phyloP scores from a whole-genome alignment of 37 sponge, comb jelly and placozoan genomes.

The Beroe forskalii region DNA sequence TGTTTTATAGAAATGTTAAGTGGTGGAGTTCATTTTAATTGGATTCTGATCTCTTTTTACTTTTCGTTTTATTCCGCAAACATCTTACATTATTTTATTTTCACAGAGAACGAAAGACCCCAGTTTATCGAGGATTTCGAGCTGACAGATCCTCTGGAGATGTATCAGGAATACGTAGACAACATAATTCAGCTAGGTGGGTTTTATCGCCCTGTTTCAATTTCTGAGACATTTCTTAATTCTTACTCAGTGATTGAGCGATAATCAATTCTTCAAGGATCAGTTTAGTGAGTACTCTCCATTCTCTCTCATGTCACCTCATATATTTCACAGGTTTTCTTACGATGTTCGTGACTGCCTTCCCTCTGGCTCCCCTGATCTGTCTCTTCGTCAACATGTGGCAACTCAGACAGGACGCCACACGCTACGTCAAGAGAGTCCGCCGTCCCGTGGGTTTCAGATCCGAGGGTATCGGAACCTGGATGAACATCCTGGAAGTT shows the following conservation, averaged over 20 bases:
- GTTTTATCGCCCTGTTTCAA: not conserved
- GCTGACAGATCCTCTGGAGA: slow-evolving; percentile 25
- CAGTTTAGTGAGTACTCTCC: not conserved
- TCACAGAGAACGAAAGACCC: not conserved
- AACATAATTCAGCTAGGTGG: slow-evolving; percentile 57
- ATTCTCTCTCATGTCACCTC: too few relatives aligned
- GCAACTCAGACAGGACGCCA: slow-evolving; percentile 35
- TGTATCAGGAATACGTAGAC: slow-evolving; percentile 53
- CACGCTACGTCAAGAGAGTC: slow-evolving; percentile 1
- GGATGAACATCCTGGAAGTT: slow-evolving; percentile 63
- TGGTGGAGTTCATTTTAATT: too few relatives aligned
- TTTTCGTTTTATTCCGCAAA: too few relatives aligned
- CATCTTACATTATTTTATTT: too few relatives aligned
- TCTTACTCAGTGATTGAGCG: too few relatives aligned
- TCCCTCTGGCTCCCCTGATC: slow-evolving; percentile 38
- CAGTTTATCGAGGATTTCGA: slow-evolving; percentile 41
- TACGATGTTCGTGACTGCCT: slow-evolving; percentile 42
- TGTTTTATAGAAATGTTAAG: too few relatives aligned
- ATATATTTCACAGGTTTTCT: slow-evolving; percentile 52
- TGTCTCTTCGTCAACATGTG: slow-evolving; percentile 47
- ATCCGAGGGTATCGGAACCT: slow-evolving; percentile 41
- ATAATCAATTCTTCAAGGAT: too few relatives aligned
- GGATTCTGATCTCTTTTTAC: too few relatives aligned
- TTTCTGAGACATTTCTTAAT: too few relatives aligned
- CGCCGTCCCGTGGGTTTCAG: slow-evolving; percentile 55